phyloP scores from a whole-genome alignment of 2,888 invertebrate species.

The Elysia crispata region DNA sequence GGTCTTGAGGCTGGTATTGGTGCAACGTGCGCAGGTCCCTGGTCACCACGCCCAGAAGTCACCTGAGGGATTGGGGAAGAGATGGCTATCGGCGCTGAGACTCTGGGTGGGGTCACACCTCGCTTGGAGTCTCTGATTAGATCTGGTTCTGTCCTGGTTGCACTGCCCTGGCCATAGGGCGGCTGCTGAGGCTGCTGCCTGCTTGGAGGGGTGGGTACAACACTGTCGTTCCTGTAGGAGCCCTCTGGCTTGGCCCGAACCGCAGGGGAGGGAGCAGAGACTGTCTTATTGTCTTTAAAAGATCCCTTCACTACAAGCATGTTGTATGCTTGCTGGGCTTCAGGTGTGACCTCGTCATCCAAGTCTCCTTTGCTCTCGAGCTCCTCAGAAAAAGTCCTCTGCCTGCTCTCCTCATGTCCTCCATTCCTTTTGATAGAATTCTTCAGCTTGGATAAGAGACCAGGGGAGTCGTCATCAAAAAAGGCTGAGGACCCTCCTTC shows the following conservation, averaged over 20 bases:
- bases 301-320: conserved; percentile 87
- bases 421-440: conserved; percentile 74
- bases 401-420: conserved; percentile 83
- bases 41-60: background rate
- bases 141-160: conserved; percentile 32
- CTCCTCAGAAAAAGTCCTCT: conserved; percentile 90
- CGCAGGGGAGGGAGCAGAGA: conserved; percentile 11
- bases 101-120: conserved; percentile 11
- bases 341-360: conserved; percentile 83
- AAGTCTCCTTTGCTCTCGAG: conserved; percentile 62
- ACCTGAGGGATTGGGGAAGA: conserved; percentile 9
- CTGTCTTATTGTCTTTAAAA: conserved; percentile 17
- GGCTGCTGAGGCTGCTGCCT: background rate
- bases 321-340: conserved; percentile 94
- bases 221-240: background rate
- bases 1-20: conserved; percentile 29
- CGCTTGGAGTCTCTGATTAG: conserved; percentile 39
- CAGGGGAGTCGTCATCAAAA: conserved; percentile 57
- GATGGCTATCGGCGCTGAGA: conserved; percentile 10
- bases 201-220: background rate
- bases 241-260: background rate
- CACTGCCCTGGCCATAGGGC: background rate
- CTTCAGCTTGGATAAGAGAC: conserved; percentile 63
- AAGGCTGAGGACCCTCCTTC: conserved; percentile 49
- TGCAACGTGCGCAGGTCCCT: conserved; percentile 31